A percentile compares a stretch with the other conserved stretches of the same genome.
phyloP scores from a whole-genome alignment of 2,888 invertebrate genomes.

The Lapara coniferarum region DNA sequence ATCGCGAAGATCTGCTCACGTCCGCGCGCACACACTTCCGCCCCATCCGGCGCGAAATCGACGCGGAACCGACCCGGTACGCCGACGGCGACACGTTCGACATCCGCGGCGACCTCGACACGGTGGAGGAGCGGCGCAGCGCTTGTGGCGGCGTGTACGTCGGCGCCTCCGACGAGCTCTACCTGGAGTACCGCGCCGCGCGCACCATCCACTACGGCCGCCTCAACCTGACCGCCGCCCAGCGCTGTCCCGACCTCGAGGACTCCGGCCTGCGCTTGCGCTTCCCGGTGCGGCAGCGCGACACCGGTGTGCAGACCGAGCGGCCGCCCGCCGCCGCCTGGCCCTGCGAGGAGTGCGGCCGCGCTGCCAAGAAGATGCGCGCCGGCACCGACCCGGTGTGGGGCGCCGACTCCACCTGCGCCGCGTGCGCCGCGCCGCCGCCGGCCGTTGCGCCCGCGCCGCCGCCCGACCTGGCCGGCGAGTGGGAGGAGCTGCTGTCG shows the following conservation, averaged over 20 bases:
- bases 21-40: constrained; percentile 92
- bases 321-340: constrained; percentile 47
- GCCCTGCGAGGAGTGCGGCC: constrained; percentile 68
- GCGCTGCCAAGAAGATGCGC: constrained; percentile 72
- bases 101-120: constrained; percentile 85
- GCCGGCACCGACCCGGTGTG: constrained; percentile 57
- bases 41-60: constrained; percentile 87
- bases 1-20: constrained; percentile 88
- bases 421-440: constrained; percentile 50
- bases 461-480: constrained; percentile 80
- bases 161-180: constrained; percentile 77
- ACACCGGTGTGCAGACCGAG: constrained; percentile 69
- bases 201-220: constrained; percentile 71
- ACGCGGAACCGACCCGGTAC: constrained; percentile 66
- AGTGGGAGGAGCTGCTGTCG: constrained; percentile 85
- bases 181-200: constrained; percentile 78
- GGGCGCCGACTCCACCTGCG: constrained; percentile 62
- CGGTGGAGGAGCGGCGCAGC: constrained; percentile 86
- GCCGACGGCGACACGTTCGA: constrained; percentile 90
- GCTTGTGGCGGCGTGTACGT: constrained; percentile 85
- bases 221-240: constrained; percentile 63
- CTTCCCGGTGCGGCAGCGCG: constrained; percentile 82
- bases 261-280: constrained; percentile 85
- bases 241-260: constrained; percentile 66
- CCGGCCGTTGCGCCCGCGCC: constrained; percentile 34